These are phyloP conservation scores for Indri indri DNA, from an alignment of 2,113 vertebrate genomes.

Conservation along the genomic window DNA sequence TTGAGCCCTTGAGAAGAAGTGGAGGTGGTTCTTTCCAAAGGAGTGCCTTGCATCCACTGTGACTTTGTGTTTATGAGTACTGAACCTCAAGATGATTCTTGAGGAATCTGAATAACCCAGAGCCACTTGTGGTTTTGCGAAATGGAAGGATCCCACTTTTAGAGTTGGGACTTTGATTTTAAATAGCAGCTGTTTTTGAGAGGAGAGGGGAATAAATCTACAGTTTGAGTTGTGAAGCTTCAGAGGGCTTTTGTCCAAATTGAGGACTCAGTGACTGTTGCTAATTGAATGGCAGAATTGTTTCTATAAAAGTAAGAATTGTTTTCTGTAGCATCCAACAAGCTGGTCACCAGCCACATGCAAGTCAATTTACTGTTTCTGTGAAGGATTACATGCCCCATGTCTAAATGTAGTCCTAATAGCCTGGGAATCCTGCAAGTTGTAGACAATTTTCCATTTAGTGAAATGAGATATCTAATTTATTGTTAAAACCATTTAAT, in stretches of 20 bases:
- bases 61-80: neutral
- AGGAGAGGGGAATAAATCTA: neutral
- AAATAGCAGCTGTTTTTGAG: conserved; percentile 42
- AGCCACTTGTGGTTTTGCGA: conserved; percentile 24
- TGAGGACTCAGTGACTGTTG: neutral
- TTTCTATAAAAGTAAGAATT: conserved; percentile 41
- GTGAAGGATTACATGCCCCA: neutral
- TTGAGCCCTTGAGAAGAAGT: neutral
- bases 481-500: conserved; percentile 35
- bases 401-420: neutral
- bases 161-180: neutral
- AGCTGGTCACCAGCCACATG: neutral
- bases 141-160: neutral
- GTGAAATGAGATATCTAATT: conserved; percentile 20
- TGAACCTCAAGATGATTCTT: neutral
- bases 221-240: neutral
- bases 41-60: neutral
- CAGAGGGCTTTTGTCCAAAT: neutral
- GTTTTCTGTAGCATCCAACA: conserved; percentile 39
- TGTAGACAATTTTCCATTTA: conserved; percentile 33
- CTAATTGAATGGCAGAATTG: neutral
- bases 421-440: neutral
- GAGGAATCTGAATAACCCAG: neutral
- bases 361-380: conserved; percentile 34
- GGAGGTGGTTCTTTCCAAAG: neutral